A percentile compares a stretch with the other conserved stretches of the same genome.
These are phyloP conservation scores for Caenorhabditis afra DNA, from an alignment of 2,888 invertebrate species.

Conservation along the genomic window DNA sequence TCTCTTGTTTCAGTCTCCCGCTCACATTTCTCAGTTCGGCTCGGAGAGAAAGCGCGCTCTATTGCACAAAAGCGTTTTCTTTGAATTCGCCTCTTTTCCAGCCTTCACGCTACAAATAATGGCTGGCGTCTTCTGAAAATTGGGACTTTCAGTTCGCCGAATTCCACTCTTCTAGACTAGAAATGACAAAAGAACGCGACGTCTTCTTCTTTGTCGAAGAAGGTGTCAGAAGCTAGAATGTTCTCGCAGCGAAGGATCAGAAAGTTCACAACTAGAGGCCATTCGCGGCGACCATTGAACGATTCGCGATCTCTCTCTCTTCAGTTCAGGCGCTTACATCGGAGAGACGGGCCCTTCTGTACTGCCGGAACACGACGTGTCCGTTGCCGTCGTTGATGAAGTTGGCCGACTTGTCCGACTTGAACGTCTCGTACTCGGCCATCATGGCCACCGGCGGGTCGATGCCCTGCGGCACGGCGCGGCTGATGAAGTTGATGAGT, in stretches of 20 bases:
- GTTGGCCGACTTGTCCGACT: conserved; percentile 68
- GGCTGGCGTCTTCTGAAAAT: too few relatives aligned
- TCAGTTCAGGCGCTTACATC: conserved; percentile 58
- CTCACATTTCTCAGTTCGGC: neutral
- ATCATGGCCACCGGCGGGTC: conserved; percentile 62
- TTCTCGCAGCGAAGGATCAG: conserved; percentile 1
- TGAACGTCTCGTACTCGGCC: conserved; percentile 69
- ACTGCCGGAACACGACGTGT: conserved; percentile 66
- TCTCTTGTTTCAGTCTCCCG: neutral
- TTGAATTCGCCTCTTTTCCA: too few relatives aligned
- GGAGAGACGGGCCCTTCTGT: conserved; percentile 63
- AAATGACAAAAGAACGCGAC: neutral
- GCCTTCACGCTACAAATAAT: too few relatives aligned
- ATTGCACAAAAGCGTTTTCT: too few relatives aligned
- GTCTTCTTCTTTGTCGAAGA: too few relatives aligned
- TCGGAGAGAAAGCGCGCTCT: too few relatives aligned
- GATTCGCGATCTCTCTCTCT: conserved; percentile 12
- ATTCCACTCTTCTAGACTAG: neutral
- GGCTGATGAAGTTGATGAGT: conserved; percentile 63
- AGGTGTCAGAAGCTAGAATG: too few relatives aligned
- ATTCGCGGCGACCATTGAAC: conserved; percentile 21
- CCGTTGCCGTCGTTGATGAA: conserved; percentile 66
- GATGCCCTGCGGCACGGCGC: conserved; percentile 65
- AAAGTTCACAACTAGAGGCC: neutral
- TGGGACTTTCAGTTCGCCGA: too few relatives aligned